These are phyloP conservation scores for Gymnothorax reevesii DNA, from an alignment of 2,797 vertebrate genomes.

Conservation along the genomic window DNA sequence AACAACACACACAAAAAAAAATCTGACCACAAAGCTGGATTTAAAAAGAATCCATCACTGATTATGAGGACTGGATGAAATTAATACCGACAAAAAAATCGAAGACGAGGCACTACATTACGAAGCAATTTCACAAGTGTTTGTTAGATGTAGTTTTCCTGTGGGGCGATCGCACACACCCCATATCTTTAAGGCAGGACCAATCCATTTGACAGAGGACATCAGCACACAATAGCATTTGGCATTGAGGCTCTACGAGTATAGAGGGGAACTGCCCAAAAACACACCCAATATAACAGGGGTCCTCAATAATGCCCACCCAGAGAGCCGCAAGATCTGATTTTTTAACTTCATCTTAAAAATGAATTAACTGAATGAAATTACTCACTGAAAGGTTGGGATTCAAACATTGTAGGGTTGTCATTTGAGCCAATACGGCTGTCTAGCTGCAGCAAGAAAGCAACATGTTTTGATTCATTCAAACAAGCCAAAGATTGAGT, in stretches of 20 bases:
- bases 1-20: conserved; percentile 19
- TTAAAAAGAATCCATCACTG: conserved; percentile 34
- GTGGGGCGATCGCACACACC: not conserved
- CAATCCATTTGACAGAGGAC: conserved; percentile 17
- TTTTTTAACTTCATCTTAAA: not conserved
- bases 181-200: conserved; percentile 5
- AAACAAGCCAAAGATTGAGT: not conserved
- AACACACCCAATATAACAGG: conserved; percentile 21
- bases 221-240: conserved; percentile 49
- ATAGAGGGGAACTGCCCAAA: conserved; percentile 54
- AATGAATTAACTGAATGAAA: not conserved
- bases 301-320: too few species aligned
- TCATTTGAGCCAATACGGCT: not conserved
- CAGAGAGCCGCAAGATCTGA: not conserved
- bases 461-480: not conserved
- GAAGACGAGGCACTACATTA: conserved; percentile 34
- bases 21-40: conserved; percentile 20
- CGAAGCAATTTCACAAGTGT: conserved; percentile 11
- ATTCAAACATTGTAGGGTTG: not conserved
- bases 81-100: conserved; percentile 40
- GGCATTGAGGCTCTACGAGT: conserved; percentile 52
- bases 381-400: not conserved
- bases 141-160: conserved; percentile 43
- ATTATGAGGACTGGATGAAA: conserved; percentile 33
- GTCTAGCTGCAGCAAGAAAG: not conserved